Conservation (phyloP, 2,113 vertebrate species). For the Isichthys henryi region DNA sequence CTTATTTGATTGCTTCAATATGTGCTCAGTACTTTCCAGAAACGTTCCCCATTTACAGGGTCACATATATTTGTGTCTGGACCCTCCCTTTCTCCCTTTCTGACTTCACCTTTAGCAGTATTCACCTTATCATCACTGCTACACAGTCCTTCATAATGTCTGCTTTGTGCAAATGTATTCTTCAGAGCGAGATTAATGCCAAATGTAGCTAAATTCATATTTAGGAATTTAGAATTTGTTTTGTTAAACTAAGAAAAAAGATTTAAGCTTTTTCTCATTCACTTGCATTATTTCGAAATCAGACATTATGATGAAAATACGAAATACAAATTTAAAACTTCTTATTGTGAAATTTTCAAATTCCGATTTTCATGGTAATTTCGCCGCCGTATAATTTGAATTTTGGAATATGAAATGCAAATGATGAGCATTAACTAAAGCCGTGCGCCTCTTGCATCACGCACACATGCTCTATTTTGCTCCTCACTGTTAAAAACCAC, state of each 20-base stretch:
- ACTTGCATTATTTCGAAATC: background rate
- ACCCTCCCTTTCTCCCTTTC: background rate
- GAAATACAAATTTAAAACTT: background rate
- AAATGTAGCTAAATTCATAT: background rate
- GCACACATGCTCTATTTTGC: background rate
- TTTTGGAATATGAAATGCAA: background rate
- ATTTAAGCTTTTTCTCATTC: background rate
- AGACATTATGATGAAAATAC: background rate
- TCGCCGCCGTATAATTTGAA: background rate
- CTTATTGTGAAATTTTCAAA: background rate
- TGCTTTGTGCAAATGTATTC: background rate
- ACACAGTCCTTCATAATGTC: background rate
- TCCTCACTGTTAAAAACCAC: background rate
- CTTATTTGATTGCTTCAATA: background rate
- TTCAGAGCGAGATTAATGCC: background rate
- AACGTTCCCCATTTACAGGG: background rate
- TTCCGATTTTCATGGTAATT: background rate
- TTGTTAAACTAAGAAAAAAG: background rate
- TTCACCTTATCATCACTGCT: background rate
- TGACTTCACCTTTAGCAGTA: background rate
- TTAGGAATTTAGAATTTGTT: background rate
- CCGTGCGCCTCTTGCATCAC: background rate
- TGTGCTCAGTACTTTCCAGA: background rate
- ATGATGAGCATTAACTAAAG: background rate
- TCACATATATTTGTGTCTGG: background rate